Evolutionary conservation across 1,140 invertebrate genomes (phyloP), one percentile per base, ranked within the genome.

Genomic region (Agrypnia vestita): DNA sequence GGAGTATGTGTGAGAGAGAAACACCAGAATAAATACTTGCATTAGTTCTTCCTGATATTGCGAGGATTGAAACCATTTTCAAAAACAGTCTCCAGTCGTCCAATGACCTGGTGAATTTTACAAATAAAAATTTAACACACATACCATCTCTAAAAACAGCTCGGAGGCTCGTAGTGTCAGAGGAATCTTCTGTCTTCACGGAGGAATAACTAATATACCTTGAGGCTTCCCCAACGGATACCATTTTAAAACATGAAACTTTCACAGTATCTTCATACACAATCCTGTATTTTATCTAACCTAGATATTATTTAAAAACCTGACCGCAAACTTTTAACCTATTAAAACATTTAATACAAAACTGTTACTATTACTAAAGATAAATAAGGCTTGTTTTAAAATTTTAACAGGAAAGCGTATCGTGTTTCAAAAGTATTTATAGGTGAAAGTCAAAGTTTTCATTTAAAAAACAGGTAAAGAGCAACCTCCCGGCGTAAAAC

Each of bases 151-250:
- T 74, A 10, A 74, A 15, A 3, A 43, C 53, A 15, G 21, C 15
- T 10, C 53, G 17, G 12, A 79, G 15, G 8, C 49, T 61, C 17
- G 21, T 51, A 64, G 13, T 64, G 13, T 74, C 69, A 13, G 19
- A 15, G 17, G 78, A 75, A 71, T 79, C 71, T 47, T 74, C 69
- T 11, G 77, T 43, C 13, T 73, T 62, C 12, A 53, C 71, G 21
- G 59, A 47, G 12, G 44, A 21, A 64, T 64, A 74, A 25, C 61
- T 73, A n/a, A 79, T 43, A 19, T 15, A 79, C 43, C 59, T 69
- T 12, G 47, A 51, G 9, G 77, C 69, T 61, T 59, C 69, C 12
- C 67, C 19, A 35, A 69, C 71, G 1, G 77, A 73, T 15, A 17
- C 55, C 77, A 79, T 79, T 12, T 46, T 59, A 44, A 35, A 35